Evolutionary conservation across 2,888 invertebrate species (phyloP).

Genomic region (Hetaerina titia): DNA sequence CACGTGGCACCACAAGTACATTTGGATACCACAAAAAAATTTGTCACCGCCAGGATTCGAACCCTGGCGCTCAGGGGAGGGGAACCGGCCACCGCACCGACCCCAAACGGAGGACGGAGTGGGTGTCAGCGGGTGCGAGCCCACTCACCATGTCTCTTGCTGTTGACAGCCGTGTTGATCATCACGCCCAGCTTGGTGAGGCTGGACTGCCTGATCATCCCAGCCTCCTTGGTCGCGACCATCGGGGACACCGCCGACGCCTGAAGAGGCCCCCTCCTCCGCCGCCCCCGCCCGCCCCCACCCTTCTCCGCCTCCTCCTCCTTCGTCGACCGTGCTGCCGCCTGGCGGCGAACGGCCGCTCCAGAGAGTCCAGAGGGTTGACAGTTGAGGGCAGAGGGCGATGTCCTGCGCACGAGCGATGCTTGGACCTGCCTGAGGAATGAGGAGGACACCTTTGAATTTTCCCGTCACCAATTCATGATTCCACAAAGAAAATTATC

Average conservation of each 20-base stretch:
- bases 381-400: not conserved
- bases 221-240: slow-evolving; percentile 51
- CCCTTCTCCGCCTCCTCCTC: not conserved
- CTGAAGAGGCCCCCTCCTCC: not conserved
- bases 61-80: too few relatives aligned
- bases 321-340: slow-evolving; percentile 3
- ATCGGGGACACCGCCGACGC: slow-evolving; percentile 40
- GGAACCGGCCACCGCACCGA: too few relatives aligned
- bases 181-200: slow-evolving; percentile 83
- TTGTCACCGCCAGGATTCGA: too few relatives aligned
- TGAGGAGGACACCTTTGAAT: too few relatives aligned
- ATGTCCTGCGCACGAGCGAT: too few relatives aligned
- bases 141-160: slow-evolving; percentile 73
- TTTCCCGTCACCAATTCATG: too few relatives aligned
- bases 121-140: not conserved
- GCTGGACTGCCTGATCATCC: slow-evolving; percentile 81
- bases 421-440: too few relatives aligned
- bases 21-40: too few relatives aligned
- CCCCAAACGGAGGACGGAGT: too few relatives aligned
- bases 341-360: slow-evolving; percentile 13
- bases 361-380: not conserved
- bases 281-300: not conserved
- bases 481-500: too few relatives aligned
- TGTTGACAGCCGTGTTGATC: slow-evolving; percentile 82
- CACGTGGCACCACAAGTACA: too few relatives aligned